phyloP scores from a whole-genome alignment of 2,797 vertebrate genomes.

The Platalea minor region DNA sequence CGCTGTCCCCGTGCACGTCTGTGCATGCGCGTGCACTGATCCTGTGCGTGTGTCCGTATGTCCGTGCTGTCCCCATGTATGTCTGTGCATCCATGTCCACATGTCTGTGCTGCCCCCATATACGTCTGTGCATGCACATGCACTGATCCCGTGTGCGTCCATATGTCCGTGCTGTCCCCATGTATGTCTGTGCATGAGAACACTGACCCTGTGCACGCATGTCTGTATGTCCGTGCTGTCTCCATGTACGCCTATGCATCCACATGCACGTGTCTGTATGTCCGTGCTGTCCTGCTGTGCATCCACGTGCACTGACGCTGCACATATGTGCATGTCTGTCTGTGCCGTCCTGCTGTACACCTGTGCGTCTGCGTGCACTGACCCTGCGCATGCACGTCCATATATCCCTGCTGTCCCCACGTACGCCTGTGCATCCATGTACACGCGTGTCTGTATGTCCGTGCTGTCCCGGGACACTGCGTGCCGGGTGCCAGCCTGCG shows the following conservation, averaged over 20 bases:
- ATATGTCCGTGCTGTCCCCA: background rate
- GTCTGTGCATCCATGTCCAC: background rate
- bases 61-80: background rate
- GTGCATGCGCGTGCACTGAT: too few species aligned
- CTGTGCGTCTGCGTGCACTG: background rate
- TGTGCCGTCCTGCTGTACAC: background rate
- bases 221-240: background rate
- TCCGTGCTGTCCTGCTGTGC: background rate
- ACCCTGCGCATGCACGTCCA: fast-evolving
- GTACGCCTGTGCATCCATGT: fast-evolving
- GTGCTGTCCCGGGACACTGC: fast-evolving
- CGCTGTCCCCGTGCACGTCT: too few species aligned
- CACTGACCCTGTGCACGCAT: background rate
- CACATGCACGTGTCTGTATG: background rate
- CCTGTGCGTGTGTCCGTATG: background rate
- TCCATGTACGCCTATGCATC: background rate
- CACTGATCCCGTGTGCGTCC: background rate
- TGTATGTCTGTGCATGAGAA: too few species aligned
- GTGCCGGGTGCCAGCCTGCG: fast-evolving
- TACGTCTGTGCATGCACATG: fast-evolving
- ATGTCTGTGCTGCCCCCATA: background rate
- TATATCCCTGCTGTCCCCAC: background rate
- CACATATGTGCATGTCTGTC: background rate
- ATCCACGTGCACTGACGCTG: background rate
- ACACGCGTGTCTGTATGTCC: fast-evolving